phyloP scores from a whole-genome alignment of 30 jellyfish, hydroid and myxozoan species.

The Chrysaora quinquecirrha region DNA sequence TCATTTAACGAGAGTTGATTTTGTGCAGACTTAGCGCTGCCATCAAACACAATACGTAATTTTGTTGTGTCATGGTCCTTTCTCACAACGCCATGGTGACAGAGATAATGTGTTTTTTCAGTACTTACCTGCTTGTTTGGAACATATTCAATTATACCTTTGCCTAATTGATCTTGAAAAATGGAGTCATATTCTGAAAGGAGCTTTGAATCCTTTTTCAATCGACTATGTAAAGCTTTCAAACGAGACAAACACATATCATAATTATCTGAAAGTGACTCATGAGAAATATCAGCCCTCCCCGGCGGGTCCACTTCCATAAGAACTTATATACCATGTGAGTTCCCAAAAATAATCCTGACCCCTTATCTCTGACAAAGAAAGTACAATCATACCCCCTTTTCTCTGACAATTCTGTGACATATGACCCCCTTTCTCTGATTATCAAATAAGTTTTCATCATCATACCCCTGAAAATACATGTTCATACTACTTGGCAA shows the following conservation, averaged over 20 bases:
- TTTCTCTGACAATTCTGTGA: too few relatives aligned
- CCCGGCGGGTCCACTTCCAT: too few relatives aligned
- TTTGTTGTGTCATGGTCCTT: conserved; percentile 43
- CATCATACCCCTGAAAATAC: too few relatives aligned
- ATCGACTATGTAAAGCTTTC: conserved; percentile 10
- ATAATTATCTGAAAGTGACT: conserved; percentile 16
- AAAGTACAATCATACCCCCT: too few relatives aligned
- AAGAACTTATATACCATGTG: too few relatives aligned
- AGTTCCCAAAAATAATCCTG: too few relatives aligned
- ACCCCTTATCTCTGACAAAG: too few relatives aligned
- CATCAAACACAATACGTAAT: conserved; percentile 62
- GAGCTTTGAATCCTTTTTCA: conserved; percentile 15
- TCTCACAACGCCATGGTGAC: conserved; percentile 57
- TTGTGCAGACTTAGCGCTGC: conserved; percentile 36
- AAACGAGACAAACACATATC: conserved; percentile 19
- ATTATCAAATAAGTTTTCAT: too few relatives aligned
- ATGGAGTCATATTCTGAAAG: conserved; percentile 33
- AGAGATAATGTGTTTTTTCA: conserved; percentile 31
- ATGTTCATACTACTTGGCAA: too few relatives aligned
- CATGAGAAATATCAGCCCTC: conserved; percentile 13
- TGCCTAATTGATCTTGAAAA: too few relatives aligned
- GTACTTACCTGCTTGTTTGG: conserved; percentile 24
- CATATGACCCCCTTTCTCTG: too few relatives aligned
- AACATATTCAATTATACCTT: conserved; percentile 46
- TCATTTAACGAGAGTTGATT: conserved; percentile 47